Conservation (phyloP, 2,113 vertebrate species). For the Dendrocopos noguchii region DNA sequence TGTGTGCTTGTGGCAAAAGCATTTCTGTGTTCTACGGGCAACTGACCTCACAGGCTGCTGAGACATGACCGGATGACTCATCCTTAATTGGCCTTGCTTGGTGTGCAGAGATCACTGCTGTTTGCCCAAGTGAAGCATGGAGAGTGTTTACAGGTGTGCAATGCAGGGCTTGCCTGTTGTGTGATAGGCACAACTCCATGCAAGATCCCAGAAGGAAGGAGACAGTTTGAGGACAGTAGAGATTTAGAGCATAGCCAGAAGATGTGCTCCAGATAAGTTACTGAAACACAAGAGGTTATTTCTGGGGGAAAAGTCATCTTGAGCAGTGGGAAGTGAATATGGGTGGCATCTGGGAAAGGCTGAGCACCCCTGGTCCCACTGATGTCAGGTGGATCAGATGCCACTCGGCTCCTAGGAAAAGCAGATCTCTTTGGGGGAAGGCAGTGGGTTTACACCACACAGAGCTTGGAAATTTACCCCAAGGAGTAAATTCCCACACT, state of each 20-base stretch:
- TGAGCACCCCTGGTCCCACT: neutral
- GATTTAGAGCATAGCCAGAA: neutral
- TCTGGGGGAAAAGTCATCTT: neutral
- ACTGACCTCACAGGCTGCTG: too few relatives aligned
- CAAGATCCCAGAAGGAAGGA: neutral
- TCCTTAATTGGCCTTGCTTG: too few relatives aligned
- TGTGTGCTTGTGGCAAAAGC: neutral
- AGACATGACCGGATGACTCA: too few relatives aligned
- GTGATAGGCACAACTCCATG: neutral
- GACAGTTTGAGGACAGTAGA: neutral
- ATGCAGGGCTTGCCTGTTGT: neutral
- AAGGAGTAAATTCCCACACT: too few relatives aligned
- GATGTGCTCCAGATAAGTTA: neutral
- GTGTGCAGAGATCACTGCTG: neutral
- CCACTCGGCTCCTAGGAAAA: neutral
- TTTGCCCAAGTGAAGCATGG: neutral
- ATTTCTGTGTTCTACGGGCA: neutral
- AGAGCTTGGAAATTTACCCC: too few relatives aligned
- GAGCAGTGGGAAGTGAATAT: neutral
- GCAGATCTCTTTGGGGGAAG: neutral
- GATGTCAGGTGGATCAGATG: neutral
- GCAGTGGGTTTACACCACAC: too few relatives aligned
- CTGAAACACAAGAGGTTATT: neutral
- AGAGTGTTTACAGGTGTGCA: neutral
- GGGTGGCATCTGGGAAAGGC: neutral